These are phyloP conservation scores for Drosophila merina DNA, from an alignment of 2,888 invertebrate species.

Conservation along the genomic window DNA sequence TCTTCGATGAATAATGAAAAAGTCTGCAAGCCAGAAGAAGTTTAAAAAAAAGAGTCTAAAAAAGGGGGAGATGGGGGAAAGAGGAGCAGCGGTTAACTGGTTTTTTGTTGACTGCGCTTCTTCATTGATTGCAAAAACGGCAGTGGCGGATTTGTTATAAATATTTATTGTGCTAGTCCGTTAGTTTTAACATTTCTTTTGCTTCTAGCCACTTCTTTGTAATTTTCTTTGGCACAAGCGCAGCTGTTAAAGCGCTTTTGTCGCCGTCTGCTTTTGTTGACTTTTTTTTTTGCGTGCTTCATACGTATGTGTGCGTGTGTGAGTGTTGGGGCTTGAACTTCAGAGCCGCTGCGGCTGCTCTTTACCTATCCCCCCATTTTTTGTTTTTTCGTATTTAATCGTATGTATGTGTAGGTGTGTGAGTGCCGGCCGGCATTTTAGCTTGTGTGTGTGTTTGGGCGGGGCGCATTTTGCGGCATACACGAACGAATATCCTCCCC, in stretches of 20 bases:
- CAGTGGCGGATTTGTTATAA: slow-evolving; percentile 65
- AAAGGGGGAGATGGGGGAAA: neutral
- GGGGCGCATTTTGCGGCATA: slow-evolving; percentile 47
- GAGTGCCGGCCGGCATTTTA: slow-evolving; percentile 67
- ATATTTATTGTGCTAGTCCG: slow-evolving; percentile 64
- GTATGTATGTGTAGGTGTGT: slow-evolving; percentile 8
- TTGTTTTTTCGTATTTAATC: neutral
- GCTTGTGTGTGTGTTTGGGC: slow-evolving; percentile 54
- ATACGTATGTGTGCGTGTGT: neutral
- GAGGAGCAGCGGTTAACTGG: slow-evolving; percentile 50
- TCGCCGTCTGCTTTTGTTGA: slow-evolving; percentile 27
- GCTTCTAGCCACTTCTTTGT: slow-evolving; percentile 13
- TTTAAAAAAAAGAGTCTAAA: slow-evolving; percentile 2
- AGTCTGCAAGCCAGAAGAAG: slow-evolving; percentile 1
- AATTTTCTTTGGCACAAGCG: slow-evolving; percentile 16
- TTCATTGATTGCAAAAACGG: slow-evolving; percentile 41
- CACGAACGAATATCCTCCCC: slow-evolving; percentile 69
- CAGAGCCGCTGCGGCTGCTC: neutral
- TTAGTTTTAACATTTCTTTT: slow-evolving; percentile 38
- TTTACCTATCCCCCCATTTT: slow-evolving; percentile 7
- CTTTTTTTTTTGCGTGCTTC: slow-evolving; percentile 4
- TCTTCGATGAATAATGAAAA: slow-evolving; percentile 32
- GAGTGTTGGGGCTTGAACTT: slow-evolving; percentile 14
- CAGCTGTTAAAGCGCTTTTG: slow-evolving; percentile 40
- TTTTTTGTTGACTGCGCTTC: slow-evolving; percentile 53